Evolutionary conservation across 2,113 vertebrate genomes (phyloP).

Genomic region (Dromiciops gliroides): DNA sequence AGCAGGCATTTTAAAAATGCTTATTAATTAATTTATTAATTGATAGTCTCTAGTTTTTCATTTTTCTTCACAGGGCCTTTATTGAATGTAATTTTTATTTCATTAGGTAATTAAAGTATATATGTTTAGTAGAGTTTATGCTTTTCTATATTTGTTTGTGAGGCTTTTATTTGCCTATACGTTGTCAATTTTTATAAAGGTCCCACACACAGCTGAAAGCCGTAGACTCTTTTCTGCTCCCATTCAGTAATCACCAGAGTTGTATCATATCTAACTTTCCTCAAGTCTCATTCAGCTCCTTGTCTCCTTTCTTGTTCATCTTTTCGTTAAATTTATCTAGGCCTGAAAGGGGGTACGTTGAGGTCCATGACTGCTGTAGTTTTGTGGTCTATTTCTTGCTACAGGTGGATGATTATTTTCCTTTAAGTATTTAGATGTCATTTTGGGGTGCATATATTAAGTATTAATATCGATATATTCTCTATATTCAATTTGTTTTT

Average conservation of each 20-base stretch:
- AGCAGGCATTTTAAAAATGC: neutral
- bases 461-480: too few species aligned
- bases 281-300: neutral
- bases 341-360: too few species aligned
- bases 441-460: too few species aligned
- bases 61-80: neutral
- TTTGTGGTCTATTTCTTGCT: too few species aligned
- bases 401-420: too few species aligned
- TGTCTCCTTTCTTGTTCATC: neutral
- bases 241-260: neutral
- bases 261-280: neutral
- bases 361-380: too few species aligned
- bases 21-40: neutral
- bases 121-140: neutral
- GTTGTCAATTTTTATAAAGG: too few species aligned
- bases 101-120: neutral
- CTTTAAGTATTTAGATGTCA: too few species aligned
- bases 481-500: too few species aligned
- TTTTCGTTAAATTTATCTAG: too few species aligned
- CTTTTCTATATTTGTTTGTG: neutral
- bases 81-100: neutral
- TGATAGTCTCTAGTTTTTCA: neutral
- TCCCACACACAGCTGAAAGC: neutral
- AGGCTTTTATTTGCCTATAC: too few species aligned
- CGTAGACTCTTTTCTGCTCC: neutral